Conservation (phyloP, 1,140 invertebrate species). For the Eufriesea mexicana region DNA sequence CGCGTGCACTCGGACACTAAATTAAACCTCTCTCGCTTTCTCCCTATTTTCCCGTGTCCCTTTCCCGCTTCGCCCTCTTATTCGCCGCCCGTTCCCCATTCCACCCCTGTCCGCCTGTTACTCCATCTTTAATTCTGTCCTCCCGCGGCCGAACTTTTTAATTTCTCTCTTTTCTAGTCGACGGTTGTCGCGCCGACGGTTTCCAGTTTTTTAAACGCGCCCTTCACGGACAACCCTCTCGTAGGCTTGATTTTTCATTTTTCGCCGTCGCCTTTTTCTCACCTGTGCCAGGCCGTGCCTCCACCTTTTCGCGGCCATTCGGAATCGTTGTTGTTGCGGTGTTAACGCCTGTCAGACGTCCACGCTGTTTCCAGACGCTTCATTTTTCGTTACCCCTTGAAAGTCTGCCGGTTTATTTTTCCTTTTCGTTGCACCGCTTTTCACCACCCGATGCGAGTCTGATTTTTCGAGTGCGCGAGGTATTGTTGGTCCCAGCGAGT, state of each 20-base stretch:
- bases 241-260: constrained; percentile 36
- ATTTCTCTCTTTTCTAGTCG: constrained; percentile 19
- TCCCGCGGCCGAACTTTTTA: neutral
- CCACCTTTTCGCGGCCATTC: no score
- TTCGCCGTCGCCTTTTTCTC: neutral
- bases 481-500: neutral
- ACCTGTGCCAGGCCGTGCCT: neutral
- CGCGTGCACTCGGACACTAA: constrained; percentile 77
- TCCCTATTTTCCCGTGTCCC: neutral
- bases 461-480: neutral
- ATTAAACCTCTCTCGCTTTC: constrained; percentile 67
- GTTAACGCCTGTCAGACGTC: neutral
- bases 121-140: constrained; percentile 23
- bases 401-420: neutral
- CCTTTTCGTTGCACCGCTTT: neutral
- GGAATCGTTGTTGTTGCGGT: neutral
- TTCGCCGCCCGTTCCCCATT: neutral
- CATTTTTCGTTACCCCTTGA: no score
- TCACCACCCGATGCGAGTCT: neutral
- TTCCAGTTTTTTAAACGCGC: neutral
- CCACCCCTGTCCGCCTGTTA: neutral
- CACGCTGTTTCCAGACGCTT: neutral
- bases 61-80: neutral
- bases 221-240: neutral
- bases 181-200: neutral